Evolutionary conservation across 2,888 invertebrate species (phyloP).

Genomic region (Ectobius pallidus): DNA sequence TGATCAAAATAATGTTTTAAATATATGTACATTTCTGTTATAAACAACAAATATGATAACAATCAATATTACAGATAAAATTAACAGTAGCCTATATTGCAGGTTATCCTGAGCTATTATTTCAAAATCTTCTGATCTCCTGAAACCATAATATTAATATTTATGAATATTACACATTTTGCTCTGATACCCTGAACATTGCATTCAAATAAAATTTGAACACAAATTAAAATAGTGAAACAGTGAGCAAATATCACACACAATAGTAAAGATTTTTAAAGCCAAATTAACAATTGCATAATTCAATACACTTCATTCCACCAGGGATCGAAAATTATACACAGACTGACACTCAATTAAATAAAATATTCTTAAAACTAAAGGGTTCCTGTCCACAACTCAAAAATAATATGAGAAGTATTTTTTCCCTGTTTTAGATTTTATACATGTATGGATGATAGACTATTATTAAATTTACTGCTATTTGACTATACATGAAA

Average conservation of each 20-base stretch:
- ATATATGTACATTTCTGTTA: slow-evolving; percentile 14
- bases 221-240: background rate
- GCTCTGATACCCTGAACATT: background rate
- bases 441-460: slow-evolving; percentile 14
- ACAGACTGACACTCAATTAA: background rate
- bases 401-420: background rate
- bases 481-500: slow-evolving; percentile 21
- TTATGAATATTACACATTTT: background rate
- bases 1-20: too few species aligned
- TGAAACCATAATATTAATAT: background rate
- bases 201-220: slow-evolving; percentile 1
- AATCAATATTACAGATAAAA: background rate
- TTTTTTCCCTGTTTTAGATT: background rate
- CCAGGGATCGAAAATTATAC: background rate
- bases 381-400: background rate
- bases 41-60: slow-evolving; percentile 19
- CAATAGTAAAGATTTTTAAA: slow-evolving; percentile 12
- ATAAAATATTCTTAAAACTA: slow-evolving; percentile 1
- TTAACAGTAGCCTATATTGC: too few species aligned
- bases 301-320: background rate
- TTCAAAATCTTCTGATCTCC: too few species aligned
- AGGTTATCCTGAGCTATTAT: slow-evolving; percentile 1
- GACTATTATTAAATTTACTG: slow-evolving; percentile 4
- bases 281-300: slow-evolving; percentile 9
- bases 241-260: slow-evolving; percentile 25